These are phyloP conservation scores for Tachycineta bicolor DNA, from an alignment of 2,113 vertebrate genomes.

Conservation along the genomic window DNA sequence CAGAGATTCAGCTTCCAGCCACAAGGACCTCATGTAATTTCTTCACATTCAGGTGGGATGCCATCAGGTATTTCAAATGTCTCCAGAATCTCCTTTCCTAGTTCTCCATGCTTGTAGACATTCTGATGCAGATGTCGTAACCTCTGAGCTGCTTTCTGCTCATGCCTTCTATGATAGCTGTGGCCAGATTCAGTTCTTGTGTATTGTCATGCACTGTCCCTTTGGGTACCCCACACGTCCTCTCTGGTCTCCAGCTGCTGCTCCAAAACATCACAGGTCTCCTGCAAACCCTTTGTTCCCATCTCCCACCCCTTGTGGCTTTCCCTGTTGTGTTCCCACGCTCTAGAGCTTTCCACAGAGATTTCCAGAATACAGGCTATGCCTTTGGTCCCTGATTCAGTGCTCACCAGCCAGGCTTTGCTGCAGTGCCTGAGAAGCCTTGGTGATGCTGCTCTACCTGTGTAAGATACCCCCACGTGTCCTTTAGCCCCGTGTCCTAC, in stretches of 20 bases:
- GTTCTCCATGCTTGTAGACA: neutral
- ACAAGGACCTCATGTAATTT: neutral
- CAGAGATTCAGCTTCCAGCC: neutral
- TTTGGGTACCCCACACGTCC: accelerated
- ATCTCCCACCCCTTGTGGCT: neutral
- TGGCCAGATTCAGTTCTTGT: neutral
- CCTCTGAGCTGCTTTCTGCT: neutral
- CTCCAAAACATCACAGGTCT: neutral
- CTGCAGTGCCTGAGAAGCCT: neutral
- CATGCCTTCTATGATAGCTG: accelerated
- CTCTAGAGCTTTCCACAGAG: neutral
- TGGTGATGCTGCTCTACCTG: neutral
- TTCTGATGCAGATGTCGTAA: neutral
- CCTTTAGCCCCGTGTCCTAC: neutral
- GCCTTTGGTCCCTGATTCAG: neutral
- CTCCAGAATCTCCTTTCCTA: neutral
- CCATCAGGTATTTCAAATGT: neutral
- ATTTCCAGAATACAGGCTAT: neutral
- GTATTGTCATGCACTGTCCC: too few species aligned
- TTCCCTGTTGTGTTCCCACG: neutral
- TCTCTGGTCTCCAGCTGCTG: neutral
- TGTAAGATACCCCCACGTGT: neutral
- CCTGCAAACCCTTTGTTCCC: neutral
- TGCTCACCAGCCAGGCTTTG: neutral
- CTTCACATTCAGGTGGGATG: neutral